A percentile compares a stretch with the other conserved stretches of the same genome.
Evolutionary conservation across 2,113 vertebrate species (phyloP).

Genomic region (Perognathus longimembris): DNA sequence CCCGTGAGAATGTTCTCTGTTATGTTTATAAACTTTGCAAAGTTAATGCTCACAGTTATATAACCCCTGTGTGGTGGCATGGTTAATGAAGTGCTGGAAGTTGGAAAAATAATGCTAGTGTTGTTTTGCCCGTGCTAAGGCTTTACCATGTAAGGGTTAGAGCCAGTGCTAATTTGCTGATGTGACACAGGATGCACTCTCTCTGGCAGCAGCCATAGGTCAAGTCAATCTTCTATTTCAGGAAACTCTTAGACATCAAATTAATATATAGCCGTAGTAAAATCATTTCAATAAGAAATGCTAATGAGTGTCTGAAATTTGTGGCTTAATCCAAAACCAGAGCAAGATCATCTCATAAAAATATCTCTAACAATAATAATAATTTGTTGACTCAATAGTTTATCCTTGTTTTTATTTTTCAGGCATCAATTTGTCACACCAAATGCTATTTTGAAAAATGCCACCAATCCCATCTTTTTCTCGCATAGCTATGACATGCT

Average conservation of each 20-base stretch:
- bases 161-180: constrained; percentile 83
- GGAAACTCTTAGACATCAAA: constrained; percentile 81
- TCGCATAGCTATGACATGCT: constrained; percentile 1
- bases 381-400: constrained; percentile 66
- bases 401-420: constrained; percentile 67
- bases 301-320: constrained; percentile 57
- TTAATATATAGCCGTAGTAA: constrained; percentile 82
- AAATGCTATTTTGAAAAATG: constrained; percentile 68
- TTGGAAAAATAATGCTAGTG: constrained; percentile 85
- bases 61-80: constrained; percentile 81
- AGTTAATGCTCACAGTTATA: constrained; percentile 85
- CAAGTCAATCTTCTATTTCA: constrained; percentile 83
- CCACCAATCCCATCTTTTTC: neutral
- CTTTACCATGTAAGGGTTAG: constrained; percentile 84
- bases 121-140: constrained; percentile 81
- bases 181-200: constrained; percentile 80
- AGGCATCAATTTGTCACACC: constrained; percentile 49
- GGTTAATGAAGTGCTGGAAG: constrained; percentile 87
- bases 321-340: constrained; percentile 48
- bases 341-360: constrained; percentile 64
- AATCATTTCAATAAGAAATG: constrained; percentile 80
- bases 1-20: constrained; percentile 85
- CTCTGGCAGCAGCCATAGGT: constrained; percentile 80
- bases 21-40: constrained; percentile 86
- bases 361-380: constrained; percentile 55